phyloP scores from a whole-genome alignment of 1,140 invertebrate species.

The Nephila pilipes region DNA sequence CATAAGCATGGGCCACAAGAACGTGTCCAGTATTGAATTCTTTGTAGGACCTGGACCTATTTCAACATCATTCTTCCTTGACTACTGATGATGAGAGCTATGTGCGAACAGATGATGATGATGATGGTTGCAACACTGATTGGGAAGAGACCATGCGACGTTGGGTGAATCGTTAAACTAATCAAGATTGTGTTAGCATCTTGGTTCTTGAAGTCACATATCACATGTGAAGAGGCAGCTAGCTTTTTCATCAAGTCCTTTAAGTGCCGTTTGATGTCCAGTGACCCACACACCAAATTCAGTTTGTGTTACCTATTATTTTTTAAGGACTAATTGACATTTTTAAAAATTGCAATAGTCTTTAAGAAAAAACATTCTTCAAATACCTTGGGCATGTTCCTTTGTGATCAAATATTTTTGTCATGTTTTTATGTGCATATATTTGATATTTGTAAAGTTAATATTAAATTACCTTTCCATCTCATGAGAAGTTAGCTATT shows the following conservation, averaged over 20 bases:
- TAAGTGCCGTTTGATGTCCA: slow-evolving; percentile 58
- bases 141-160: slow-evolving; percentile 87
- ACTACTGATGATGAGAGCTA: slow-evolving; percentile 82
- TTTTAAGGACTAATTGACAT: too few species aligned
- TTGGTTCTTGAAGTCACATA: slow-evolving; percentile 61
- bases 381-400: too few species aligned
- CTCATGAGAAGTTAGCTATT: too few species aligned
- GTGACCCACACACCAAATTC: slow-evolving; percentile 25
- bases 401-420: too few species aligned
- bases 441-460: too few species aligned
- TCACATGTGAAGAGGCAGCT: slow-evolving; percentile 72
- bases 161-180: slow-evolving; percentile 86
- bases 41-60: slow-evolving; percentile 80
- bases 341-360: too few species aligned
- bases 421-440: too few species aligned
- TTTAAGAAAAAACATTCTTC: too few species aligned
- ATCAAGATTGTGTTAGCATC: not conserved
- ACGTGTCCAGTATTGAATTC: slow-evolving; percentile 33
- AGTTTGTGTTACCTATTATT: too few species aligned
- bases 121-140: slow-evolving; percentile 84
- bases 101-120: slow-evolving; percentile 82
- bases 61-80: slow-evolving; percentile 80
- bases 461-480: too few species aligned
- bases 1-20: not conserved
- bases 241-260: slow-evolving; percentile 59